phyloP scores from a whole-genome alignment of 1,140 invertebrate genomes.

The Copidosoma floridanum region DNA sequence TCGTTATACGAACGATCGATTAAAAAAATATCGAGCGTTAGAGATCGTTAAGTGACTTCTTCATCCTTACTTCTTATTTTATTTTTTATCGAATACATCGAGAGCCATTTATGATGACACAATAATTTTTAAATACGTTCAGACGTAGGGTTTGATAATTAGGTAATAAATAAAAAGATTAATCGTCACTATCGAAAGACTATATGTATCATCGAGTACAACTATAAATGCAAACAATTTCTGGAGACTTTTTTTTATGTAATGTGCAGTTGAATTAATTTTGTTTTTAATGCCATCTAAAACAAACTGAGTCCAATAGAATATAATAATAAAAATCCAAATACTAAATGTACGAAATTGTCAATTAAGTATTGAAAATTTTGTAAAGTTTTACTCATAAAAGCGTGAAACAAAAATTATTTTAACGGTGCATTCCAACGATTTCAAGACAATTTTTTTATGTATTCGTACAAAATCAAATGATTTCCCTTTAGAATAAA shows the following conservation, averaged over 20 bases:
- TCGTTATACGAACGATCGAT: slow-evolving; percentile 10
- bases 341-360: background rate
- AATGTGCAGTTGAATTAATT: background rate
- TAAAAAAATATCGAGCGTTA: slow-evolving; percentile 25
- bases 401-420: slow-evolving; percentile 9
- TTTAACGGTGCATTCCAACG: slow-evolving; percentile 1
- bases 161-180: background rate
- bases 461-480: slow-evolving; percentile 13
- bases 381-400: slow-evolving; percentile 10
- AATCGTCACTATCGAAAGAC: slow-evolving; percentile 6
- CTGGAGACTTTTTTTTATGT: slow-evolving; percentile 5
- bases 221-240: slow-evolving; percentile 22
- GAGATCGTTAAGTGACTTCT: slow-evolving; percentile 21
- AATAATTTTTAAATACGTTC: too few relatives aligned
- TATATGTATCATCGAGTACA: too few relatives aligned
- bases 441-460: background rate
- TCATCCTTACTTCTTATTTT: background rate
- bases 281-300: background rate
- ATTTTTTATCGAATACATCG: background rate
- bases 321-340: slow-evolving; percentile 3
- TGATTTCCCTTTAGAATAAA: too few relatives aligned
- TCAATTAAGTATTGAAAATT: slow-evolving; percentile 13
- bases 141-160: too few relatives aligned
- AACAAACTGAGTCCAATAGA: background rate
- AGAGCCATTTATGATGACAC: background rate